Percentiles rank a stretch among this genome's conserved stretches.
Conservation (phyloP, 53 echinoderm and acorn worm genomes). For the Arbacia lixula region DNA sequence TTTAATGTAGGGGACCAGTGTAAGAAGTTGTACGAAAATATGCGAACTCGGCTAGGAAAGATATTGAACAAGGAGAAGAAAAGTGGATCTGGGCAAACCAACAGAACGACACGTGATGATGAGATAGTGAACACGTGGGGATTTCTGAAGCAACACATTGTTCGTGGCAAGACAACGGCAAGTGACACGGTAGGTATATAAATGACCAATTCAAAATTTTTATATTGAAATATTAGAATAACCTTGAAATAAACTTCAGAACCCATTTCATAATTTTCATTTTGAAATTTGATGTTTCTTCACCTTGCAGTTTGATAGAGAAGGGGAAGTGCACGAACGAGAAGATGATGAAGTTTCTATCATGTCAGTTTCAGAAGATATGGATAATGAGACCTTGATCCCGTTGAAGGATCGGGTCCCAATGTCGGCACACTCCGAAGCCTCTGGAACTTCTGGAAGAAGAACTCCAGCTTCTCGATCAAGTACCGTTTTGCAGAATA, state of each 20-base stretch:
- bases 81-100: no score
- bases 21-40: no score
- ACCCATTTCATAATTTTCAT: conserved; percentile 8
- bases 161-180: conserved; percentile 16
- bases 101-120: no score
- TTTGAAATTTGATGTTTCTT: conserved; percentile 20
- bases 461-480: conserved; percentile 24
- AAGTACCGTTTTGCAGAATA: conserved; percentile 23
- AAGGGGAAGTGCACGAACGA: conserved; percentile 27
- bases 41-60: no score
- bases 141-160: conserved; percentile 25
- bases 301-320: conserved; percentile 26
- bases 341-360: conserved; percentile 26
- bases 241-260: conserved; percentile 20
- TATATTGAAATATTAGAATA: conserved; percentile 22
- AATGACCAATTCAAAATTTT: conserved; percentile 19
- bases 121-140: conserved; percentile 30
- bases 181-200: conserved; percentile 27
- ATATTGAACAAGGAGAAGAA: no score
- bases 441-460: conserved; percentile 17
- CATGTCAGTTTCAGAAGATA: conserved; percentile 26
- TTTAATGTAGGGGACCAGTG: no score
- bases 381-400: conserved; percentile 23
- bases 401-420: conserved; percentile 27
- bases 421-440: conserved; percentile 19